Base-by-base conservation (phyloP, 2,888 invertebrate species). In the Drosophila paramelanica region DNA sequence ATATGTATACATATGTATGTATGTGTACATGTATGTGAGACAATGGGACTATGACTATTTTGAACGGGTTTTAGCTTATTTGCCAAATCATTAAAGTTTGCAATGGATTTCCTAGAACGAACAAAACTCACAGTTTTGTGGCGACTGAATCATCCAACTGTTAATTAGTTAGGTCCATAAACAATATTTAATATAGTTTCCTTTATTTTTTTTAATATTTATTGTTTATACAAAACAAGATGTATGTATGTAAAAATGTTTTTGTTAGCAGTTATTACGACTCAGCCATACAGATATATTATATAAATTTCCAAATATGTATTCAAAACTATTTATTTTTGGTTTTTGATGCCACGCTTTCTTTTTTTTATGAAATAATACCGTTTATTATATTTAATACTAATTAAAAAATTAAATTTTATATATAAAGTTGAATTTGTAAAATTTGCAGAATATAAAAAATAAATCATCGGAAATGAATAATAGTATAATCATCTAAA, bases 61-160 rank as follows among this genome's bases (percentile, higher is more conserved):
- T 5, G 4, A 36, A 36, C 13, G 36, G 36, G 36, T 13, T 36
- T 36, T 36, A 36, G 5, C 36, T 36, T 36, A 36, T 36, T 13
- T 36, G 13, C 36, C 36, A 36, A 36, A 13, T 36, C 36, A 36
- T 13, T 36, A 5, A 36, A 36, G 4, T 36, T 36, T 36, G 36
- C 36, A 5, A 13, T 36, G 13, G 36, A 36, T 11, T 36, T 36
- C 36, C 36, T 36, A 36, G 36, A 36, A 36, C 11, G 36, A 13
- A 33, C 10, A 33, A 11, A 33, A 33, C 11, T 33, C 33, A 33
- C 33, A 33, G 33, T 33, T 33, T 4, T 33, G 33, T 33, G 11
- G 33, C 33, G 2, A 13, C 17, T 53, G 53, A 53, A 31, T 42
- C 53, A 42, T 17, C 17, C 3, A 42, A 31, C 20, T 25, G 31